A percentile compares a stretch with the other conserved stretches of the same genome.
Evolutionary conservation across 2,113 vertebrate species (phyloP).

Genomic region (Sigmodon hispidus): DNA sequence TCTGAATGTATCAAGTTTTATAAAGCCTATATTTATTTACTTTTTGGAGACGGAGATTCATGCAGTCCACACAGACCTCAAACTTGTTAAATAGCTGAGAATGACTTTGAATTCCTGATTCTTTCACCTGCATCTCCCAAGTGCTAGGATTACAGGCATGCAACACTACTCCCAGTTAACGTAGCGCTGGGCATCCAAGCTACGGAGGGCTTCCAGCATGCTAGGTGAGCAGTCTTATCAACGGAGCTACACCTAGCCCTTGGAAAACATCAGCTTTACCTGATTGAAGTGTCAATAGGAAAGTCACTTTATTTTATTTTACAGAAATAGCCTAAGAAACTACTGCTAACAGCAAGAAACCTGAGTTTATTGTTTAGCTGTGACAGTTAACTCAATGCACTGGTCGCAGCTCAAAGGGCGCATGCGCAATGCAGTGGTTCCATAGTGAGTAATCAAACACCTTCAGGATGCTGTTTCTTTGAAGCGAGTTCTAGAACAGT

Average conservation of each 20-base stretch:
- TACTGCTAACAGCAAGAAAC: slow-evolving; percentile 29
- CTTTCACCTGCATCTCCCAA: neutral
- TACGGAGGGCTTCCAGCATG: neutral
- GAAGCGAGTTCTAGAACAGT: slow-evolving; percentile 54
- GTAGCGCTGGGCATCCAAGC: no score
- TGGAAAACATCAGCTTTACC: neutral
- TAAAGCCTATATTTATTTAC: neutral
- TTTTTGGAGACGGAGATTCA: neutral
- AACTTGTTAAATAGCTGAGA: neutral
- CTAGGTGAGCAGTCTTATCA: neutral
- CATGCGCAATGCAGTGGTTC: neutral
- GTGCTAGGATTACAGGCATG: neutral
- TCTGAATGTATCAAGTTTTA: slow-evolving; percentile 14
- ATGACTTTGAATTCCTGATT: neutral
- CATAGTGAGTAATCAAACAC: neutral
- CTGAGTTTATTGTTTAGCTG: slow-evolving; percentile 57
- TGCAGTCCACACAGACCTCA: neutral
- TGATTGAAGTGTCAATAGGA: neutral
- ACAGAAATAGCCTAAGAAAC: slow-evolving; percentile 3
- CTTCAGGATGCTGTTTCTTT: neutral
- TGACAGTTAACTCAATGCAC: neutral
- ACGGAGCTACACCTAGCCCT: neutral
- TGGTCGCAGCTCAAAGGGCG: neutral
- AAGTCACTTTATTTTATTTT: neutral
- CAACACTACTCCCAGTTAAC: neutral